phyloP scores from a whole-genome alignment of 2,797 vertebrate species.

The Eidolon dupreanum region DNA sequence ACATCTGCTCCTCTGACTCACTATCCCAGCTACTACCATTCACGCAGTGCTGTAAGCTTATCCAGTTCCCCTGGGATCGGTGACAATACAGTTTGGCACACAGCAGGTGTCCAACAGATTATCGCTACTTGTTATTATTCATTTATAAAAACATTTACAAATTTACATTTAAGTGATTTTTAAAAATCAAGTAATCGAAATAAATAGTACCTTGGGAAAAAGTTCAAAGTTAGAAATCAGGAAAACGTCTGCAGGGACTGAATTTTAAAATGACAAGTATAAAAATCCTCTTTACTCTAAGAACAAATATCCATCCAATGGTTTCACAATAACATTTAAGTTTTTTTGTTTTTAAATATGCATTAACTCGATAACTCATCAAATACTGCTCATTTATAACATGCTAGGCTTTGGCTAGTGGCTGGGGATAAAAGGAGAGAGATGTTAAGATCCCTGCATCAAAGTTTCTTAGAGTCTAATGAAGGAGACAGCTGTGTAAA shows the following conservation, averaged over 20 bases:
- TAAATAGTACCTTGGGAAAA: not conserved
- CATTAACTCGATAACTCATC: slow-evolving; percentile 36
- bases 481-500: not conserved
- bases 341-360: not conserved
- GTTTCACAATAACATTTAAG: not conserved
- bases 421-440: not conserved
- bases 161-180: not conserved
- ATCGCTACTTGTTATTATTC: not conserved
- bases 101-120: not conserved
- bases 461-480: not conserved
- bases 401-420: not conserved
- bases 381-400: not conserved
- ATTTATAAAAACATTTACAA: slow-evolving; percentile 11
- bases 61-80: not conserved
- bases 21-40: not conserved
- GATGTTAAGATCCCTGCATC: not conserved
- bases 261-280: slow-evolving; percentile 25
- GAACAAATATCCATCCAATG: not conserved
- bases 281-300: not conserved
- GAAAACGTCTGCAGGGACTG: not conserved
- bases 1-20: not conserved
- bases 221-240: not conserved
- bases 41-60: not conserved
- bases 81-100: not conserved
- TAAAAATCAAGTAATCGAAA: not conserved